Percentiles rank a stretch among this genome's conserved stretches.
Evolutionary conservation across 2,888 invertebrate genomes (phyloP).

Genomic region (Aphodius sticticus): DNA sequence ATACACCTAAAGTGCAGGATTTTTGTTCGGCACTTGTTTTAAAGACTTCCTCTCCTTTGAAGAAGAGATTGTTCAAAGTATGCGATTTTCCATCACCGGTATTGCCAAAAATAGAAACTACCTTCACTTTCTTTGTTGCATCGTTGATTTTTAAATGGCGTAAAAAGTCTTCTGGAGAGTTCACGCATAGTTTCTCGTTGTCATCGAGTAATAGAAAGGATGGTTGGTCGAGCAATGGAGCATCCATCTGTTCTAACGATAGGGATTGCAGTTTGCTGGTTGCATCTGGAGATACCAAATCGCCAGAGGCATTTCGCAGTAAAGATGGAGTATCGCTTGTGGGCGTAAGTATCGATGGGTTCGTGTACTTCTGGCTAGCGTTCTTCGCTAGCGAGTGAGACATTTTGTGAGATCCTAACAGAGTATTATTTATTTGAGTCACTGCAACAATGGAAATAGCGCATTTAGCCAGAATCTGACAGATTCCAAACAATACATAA

Average conservation of each 20-base stretch:
- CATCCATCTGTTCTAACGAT: conserved; percentile 32
- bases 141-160: conserved; percentile 61
- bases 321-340: conserved; percentile 48
- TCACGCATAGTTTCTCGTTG: conserved; percentile 67
- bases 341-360: conserved; percentile 52
- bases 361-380: conserved; percentile 40
- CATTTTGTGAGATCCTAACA: conserved; percentile 44
- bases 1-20: conserved; percentile 80
- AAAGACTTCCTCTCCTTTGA: conserved; percentile 70
- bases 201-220: conserved; percentile 70
- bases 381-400: conserved; percentile 43
- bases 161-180: conserved; percentile 65
- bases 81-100: conserved; percentile 86
- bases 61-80: conserved; percentile 76
- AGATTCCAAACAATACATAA: background rate
- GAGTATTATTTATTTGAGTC: conserved; percentile 45
- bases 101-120: conserved; percentile 84
- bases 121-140: conserved; percentile 70
- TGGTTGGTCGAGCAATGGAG: conserved; percentile 32
- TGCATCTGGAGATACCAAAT: conserved; percentile 28
- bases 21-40: conserved; percentile 71
- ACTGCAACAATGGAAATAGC: conserved; percentile 45
- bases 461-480: background rate
- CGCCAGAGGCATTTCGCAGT: conserved; percentile 37
- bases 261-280: conserved; percentile 43